Evolutionary conservation across 2,113 vertebrate genomes (phyloP).

Genomic region (Cettia cetti): DNA sequence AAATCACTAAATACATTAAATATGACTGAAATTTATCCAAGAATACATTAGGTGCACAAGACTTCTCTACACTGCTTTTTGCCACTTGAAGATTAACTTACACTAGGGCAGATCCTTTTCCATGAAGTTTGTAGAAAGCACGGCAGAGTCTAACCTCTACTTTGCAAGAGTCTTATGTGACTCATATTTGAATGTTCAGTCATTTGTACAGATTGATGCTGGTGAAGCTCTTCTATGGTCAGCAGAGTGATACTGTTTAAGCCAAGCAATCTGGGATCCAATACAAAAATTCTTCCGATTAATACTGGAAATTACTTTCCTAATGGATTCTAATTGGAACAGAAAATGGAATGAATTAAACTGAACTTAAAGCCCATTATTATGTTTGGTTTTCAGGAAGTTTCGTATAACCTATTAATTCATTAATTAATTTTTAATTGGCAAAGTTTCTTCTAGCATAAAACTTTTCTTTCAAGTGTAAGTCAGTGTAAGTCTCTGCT

Average conservation of each 20-base stretch:
- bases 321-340: conserved; percentile 8
- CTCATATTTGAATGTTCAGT: not conserved
- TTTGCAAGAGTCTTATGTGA: not conserved
- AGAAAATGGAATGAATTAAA: conserved; percentile 17
- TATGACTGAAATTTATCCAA: not conserved
- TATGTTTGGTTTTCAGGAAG: not conserved
- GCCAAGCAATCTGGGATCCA: not conserved
- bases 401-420: not conserved
- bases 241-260: not conserved
- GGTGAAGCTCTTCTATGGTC: not conserved
- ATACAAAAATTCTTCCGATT: not conserved
- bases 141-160: not conserved
- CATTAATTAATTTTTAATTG: conserved; percentile 24
- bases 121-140: not conserved
- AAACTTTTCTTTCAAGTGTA: not conserved
- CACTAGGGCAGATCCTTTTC: not conserved
- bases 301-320: conserved; percentile 10
- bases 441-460: not conserved
- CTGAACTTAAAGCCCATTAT: not conserved
- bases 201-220: not conserved
- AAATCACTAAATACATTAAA: not conserved
- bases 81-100: not conserved
- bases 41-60: not conserved
- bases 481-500: not conserved
- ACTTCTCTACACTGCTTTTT: not conserved